phyloP scores from a whole-genome alignment of 2,888 invertebrate species.

The Pilophorus perplexus region DNA sequence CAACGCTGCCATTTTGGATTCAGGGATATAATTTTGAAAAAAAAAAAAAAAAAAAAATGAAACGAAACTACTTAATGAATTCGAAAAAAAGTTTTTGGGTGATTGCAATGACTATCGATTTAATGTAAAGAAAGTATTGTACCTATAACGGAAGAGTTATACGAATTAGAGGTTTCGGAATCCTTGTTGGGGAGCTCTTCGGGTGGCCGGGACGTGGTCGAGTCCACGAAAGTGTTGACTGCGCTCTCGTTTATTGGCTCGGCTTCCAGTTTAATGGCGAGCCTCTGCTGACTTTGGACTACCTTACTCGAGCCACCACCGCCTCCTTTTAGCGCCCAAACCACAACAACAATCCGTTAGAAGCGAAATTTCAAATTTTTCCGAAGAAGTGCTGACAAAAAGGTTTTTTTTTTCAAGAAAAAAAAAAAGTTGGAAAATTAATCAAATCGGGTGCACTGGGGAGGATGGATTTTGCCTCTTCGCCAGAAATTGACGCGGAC shows the following conservation, averaged over 20 bases:
- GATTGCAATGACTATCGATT: not conserved
- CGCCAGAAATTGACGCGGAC: too few relatives aligned
- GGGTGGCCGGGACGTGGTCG: slow-evolving; percentile 48
- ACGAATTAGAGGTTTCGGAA: slow-evolving; percentile 39
- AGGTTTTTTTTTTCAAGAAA: too few relatives aligned
- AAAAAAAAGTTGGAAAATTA: too few relatives aligned
- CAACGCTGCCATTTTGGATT: too few relatives aligned
- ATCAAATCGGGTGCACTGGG: too few relatives aligned
- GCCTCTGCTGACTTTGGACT: slow-evolving; percentile 50
- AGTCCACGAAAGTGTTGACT: slow-evolving; percentile 49
- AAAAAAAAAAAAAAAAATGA: not conserved
- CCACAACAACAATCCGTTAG: too few relatives aligned
- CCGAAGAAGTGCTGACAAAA: not conserved
- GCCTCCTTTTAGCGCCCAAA: slow-evolving; percentile 13
- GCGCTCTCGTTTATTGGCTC: slow-evolving; percentile 45
- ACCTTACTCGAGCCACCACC: slow-evolving; percentile 54
- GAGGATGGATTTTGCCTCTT: too few relatives aligned
- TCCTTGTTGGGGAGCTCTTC: slow-evolving; percentile 53
- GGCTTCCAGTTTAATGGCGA: slow-evolving; percentile 46
- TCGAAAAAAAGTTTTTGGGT: slow-evolving; percentile 14
- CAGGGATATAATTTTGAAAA: not conserved
- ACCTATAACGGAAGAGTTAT: slow-evolving; percentile 40
- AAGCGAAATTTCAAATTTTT: not conserved
- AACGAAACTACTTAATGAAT: not conserved
- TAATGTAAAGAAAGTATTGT: slow-evolving; percentile 8